Evolutionary conservation across 2,888 invertebrate species (phyloP), one percentile per base, ranked within the genome.

Genomic region (Megastigmus dorsalis): DNA sequence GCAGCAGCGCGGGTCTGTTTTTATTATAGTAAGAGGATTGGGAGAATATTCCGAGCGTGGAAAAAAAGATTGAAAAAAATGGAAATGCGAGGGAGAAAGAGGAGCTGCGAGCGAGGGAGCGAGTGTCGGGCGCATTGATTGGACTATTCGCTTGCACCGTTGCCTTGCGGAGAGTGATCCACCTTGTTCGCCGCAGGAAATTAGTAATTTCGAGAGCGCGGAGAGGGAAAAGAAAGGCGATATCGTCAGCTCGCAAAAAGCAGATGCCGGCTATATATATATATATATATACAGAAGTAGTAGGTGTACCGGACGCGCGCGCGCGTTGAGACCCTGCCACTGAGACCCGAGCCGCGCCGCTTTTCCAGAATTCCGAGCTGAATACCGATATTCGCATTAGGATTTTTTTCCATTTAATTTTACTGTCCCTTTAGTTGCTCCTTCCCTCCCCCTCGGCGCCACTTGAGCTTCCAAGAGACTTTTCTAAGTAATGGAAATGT

Each of bases 161-260:
- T 74, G 73, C 57, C 75, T 71, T 75, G 54, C 73, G 68, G 50
- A 71, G 62, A 74, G 76, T 78, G 79, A 81, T 82, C 79, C 77
- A 74, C 74, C 79, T 80, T 80, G 82, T 82, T 80, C 77, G 77
- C 78, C 79, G 79, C 81, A 82, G 84, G 84, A 84, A 82, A 83
- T 84, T 82, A 84, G 81, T 84, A 82, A 84, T 84, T 84, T 84
- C 78, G 75, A 78, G n/a, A n/a, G n/a, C n/a, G 79, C 77, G 65
- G 57, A 15, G 48, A 30, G 54, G 20, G 55, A 69, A 69, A 45
- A 59, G 59, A 69, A 65, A 52, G 74, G 55, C 60, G 68, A 74
- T 74, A 69, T 65, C 69, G 73, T 36, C 38, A 28, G 59, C 52
- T 28, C 52, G 38, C 62, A 62, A 62, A 70, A 70, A 70, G 28